These are phyloP conservation scores for Mesoclemmys tuberculata DNA, from an alignment of 2,113 vertebrate species.

Conservation along the genomic window DNA sequence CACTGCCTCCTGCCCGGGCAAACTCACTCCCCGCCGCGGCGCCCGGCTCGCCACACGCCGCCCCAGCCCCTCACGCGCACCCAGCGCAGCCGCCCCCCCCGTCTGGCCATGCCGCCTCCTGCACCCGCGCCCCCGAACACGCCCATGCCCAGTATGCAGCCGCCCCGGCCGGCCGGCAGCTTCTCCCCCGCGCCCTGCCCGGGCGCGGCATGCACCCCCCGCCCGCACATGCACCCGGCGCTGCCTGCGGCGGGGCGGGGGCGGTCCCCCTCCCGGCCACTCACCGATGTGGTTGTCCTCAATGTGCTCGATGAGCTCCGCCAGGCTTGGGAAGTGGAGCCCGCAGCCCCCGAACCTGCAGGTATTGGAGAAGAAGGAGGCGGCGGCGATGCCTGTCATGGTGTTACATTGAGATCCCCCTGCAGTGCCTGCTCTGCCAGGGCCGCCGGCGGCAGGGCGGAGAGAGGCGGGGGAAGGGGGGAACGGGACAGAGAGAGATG, in stretches of 20 bases:
- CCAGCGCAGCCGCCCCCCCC: constrained; percentile 45
- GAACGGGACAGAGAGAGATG: constrained; percentile 48
- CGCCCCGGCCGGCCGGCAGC: not conserved
- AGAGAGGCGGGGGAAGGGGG: constrained; percentile 25
- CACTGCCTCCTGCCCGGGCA: constrained; percentile 38
- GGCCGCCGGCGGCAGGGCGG: constrained; percentile 44
- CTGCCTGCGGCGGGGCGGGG: not conserved
- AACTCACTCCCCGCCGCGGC: constrained; percentile 45
- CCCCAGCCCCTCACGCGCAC: not conserved
- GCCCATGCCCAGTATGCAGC: not conserved
- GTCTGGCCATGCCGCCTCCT: not conserved
- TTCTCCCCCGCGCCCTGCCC: constrained; percentile 12
- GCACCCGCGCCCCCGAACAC: not conserved
- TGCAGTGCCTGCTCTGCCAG: constrained; percentile 72
- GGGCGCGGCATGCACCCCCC: not conserved
- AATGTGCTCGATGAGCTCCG: constrained; percentile 95
- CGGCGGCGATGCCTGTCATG: constrained; percentile 97
- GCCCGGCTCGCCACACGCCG: constrained; percentile 45
- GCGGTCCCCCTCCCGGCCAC: not conserved
- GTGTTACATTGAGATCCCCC: constrained; percentile 86
- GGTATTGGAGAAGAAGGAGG: constrained; percentile 96
- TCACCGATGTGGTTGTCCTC: constrained; percentile 96
- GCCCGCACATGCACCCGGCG: not conserved
- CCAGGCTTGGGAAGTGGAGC: constrained; percentile 91
- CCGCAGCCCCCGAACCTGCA: constrained; percentile 95